A percentile compares a stretch with the other conserved stretches of the same genome.
Conservation (phyloP, 2,797 vertebrate genomes). For the Tarsius wallacei region DNA sequence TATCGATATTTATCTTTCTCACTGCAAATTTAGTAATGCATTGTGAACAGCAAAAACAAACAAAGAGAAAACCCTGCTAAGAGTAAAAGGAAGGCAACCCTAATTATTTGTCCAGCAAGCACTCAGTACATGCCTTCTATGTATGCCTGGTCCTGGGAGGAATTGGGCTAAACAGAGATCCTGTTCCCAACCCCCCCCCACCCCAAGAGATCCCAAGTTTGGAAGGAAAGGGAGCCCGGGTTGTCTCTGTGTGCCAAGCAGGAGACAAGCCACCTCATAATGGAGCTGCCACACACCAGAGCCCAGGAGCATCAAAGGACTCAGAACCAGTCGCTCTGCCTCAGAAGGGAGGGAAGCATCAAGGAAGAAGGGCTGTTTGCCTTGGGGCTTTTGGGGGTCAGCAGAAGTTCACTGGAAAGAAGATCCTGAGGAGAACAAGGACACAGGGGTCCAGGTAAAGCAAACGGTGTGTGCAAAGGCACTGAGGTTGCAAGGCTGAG, state of each 20-base stretch:
- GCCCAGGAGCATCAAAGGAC: neutral
- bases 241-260: neutral
- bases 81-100: neutral
- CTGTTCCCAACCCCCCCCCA: no score
- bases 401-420: neutral
- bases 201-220: neutral
- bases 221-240: neutral
- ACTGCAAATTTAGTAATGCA: conserved; percentile 46
- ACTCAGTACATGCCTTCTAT: neutral
- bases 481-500: neutral
- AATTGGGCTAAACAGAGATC: neutral
- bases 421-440: neutral
- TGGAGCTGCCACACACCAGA: neutral
- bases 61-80: conserved; percentile 8
- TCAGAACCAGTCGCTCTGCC: neutral
- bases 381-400: neutral
- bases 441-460: neutral
- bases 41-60: conserved; percentile 60
- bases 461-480: neutral
- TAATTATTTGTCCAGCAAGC: conserved; percentile 38
- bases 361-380: neutral
- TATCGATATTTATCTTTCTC: conserved; percentile 41
- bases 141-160: neutral
- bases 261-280: neutral
- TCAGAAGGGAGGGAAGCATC: neutral